phyloP scores from a whole-genome alignment of 1,140 invertebrate species.

The Drosophila kikkawai region DNA sequence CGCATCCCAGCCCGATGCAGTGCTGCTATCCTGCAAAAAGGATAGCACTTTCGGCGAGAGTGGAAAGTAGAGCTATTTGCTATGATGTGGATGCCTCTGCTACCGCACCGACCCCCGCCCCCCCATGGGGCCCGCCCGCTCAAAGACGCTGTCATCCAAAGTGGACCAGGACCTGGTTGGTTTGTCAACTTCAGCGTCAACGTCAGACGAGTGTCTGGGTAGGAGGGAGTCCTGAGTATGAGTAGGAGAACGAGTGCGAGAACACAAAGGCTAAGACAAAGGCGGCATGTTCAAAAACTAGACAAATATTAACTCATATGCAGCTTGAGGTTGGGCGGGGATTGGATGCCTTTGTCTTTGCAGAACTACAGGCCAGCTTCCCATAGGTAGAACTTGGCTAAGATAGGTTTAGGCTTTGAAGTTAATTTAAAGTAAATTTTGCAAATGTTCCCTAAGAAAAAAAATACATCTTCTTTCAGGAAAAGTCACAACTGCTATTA shows the following conservation, averaged over 20 bases:
- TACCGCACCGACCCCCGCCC: constrained; percentile 1
- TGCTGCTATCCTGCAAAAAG: constrained; percentile 64
- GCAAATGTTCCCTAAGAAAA: background rate
- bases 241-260: background rate
- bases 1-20: constrained; percentile 14
- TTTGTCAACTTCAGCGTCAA: constrained; percentile 41
- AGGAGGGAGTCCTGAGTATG: background rate
- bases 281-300: constrained; percentile 74
- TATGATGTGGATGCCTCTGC: constrained; percentile 43
- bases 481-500: background rate
- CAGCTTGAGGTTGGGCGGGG: constrained; percentile 33
- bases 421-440: background rate
- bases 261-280: constrained; percentile 61
- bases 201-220: constrained; percentile 19
- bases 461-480: too few species aligned
- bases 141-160: constrained; percentile 50
- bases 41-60: constrained; percentile 54
- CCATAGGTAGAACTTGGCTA: background rate
- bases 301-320: constrained; percentile 81
- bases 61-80: constrained; percentile 77
- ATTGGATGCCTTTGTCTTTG: constrained; percentile 31
- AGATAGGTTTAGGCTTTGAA: too few species aligned
- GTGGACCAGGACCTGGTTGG: constrained; percentile 60
- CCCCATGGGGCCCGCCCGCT: constrained; percentile 19
- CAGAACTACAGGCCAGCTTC: constrained; percentile 7